Conservation (phyloP, 2,888 invertebrate genomes). For the Drosophila siamana region DNA sequence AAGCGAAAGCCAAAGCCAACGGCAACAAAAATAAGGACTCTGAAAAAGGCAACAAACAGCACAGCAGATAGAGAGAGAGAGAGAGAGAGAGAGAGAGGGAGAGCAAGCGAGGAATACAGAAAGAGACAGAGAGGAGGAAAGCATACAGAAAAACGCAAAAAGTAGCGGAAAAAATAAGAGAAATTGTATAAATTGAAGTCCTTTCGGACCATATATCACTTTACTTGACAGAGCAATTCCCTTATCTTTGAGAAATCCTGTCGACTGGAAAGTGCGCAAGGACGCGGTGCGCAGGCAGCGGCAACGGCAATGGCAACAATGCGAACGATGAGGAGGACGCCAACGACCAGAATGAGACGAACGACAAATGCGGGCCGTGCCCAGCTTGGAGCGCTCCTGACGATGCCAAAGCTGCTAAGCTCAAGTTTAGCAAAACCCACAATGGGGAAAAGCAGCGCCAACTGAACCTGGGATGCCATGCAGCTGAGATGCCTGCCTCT, state of each 20-base stretch:
- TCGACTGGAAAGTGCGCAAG: conserved; percentile 84
- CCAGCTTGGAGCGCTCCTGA: conserved; percentile 41
- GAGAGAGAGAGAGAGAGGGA: conserved; percentile 11
- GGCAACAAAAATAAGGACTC: conserved; percentile 19
- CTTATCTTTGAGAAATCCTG: conserved; percentile 86
- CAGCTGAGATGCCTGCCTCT: conserved; percentile 1
- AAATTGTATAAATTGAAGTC: conserved; percentile 86
- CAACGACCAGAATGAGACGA: conserved; percentile 53
- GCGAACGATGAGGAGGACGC: conserved; percentile 36
- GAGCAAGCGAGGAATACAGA: no score
- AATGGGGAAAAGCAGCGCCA: conserved; percentile 48
- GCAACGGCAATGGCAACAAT: conserved; percentile 1
- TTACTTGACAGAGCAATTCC: conserved; percentile 89
- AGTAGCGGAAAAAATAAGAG: conserved; percentile 83
- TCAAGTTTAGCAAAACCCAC: conserved; percentile 81
- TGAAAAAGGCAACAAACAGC: conserved; percentile 71
- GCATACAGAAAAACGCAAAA: conserved; percentile 80
- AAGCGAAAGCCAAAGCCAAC: background rate
- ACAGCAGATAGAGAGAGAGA: background rate
- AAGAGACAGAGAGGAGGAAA: background rate
- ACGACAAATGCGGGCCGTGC: conserved; percentile 74
- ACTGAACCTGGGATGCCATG: conserved; percentile 39
- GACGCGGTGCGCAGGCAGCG: conserved; percentile 62
- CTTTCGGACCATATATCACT: conserved; percentile 89
- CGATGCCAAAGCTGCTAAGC: conserved; percentile 78